A percentile compares a stretch with the other conserved stretches of the same genome.
phyloP scores from a whole-genome alignment of 2,113 vertebrate genomes.

The Isurus oxyrinchus region DNA sequence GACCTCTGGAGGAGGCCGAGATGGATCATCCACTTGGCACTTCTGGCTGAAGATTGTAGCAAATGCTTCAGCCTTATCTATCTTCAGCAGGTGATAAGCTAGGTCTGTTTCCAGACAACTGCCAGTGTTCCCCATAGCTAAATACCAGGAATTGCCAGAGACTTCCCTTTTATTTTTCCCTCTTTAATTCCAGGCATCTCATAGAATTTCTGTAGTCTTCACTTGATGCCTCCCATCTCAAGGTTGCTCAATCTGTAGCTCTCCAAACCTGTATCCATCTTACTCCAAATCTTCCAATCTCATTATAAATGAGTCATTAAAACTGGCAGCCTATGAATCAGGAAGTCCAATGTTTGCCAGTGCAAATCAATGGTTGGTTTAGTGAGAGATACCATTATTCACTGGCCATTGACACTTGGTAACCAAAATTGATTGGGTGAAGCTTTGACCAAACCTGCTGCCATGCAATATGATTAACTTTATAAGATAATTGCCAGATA shows the following conservation, averaged over 20 bases:
- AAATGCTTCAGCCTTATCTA: no score
- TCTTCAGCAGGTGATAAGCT: neutral
- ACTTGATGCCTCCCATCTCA: neutral
- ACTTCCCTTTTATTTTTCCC: neutral
- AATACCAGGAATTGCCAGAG: neutral
- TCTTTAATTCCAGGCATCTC: neutral
- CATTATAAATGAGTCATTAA: neutral
- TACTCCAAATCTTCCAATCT: neutral
- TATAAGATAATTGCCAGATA: no score
- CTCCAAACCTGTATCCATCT: neutral
- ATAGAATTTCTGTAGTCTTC: neutral
- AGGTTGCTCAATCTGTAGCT: neutral
- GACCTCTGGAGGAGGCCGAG: no score
- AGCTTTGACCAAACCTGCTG: neutral
- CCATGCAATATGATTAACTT: no score
- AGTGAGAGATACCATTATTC: neutral
- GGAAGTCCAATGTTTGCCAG: neutral
- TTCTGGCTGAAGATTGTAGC: no score
- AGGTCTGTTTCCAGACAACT: neutral
- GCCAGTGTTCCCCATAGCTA: neutral
- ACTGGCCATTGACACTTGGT: neutral
- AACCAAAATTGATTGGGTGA: neutral
- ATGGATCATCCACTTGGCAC: no score
- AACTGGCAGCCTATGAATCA: neutral
- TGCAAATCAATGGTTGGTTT: neutral